phyloP scores from a whole-genome alignment of 2,113 vertebrate species.

The Mus spicilegus region DNA sequence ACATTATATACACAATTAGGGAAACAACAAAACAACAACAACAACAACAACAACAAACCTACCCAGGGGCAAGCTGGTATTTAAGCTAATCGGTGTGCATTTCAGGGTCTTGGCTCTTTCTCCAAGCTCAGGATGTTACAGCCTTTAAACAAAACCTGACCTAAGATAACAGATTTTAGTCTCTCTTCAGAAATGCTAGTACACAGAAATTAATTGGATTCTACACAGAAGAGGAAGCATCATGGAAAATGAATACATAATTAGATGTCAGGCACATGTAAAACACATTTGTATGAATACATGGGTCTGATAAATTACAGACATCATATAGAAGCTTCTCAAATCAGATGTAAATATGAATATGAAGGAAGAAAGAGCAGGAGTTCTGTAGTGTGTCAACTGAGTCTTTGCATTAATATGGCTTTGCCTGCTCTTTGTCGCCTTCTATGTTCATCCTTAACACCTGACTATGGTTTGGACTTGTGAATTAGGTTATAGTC shows the following conservation, averaged over 20 bases:
- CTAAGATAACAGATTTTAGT: background rate
- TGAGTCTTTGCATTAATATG: background rate
- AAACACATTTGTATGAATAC: background rate
- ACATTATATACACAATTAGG: background rate
- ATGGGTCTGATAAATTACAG: background rate
- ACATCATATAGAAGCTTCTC: background rate
- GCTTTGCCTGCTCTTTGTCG: background rate
- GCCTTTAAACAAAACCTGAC: background rate
- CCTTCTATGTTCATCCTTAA: background rate
- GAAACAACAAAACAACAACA: too few species aligned
- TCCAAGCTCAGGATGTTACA: fast-evolving
- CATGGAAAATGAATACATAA: background rate
- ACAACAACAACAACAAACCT: background rate
- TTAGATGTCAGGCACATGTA: background rate
- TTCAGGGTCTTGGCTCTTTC: background rate
- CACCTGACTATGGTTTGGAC: background rate
- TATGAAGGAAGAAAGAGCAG: background rate
- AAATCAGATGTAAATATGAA: background rate
- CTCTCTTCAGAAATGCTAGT: background rate
- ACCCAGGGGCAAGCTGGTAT: background rate
- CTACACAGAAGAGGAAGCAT: background rate
- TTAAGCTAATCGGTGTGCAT: background rate
- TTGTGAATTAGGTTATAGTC: background rate
- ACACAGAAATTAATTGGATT: background rate
- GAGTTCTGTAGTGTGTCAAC: background rate